These are phyloP conservation scores for Decapterus maruadsi DNA, from an alignment of 2,797 vertebrate species.

Conservation along the genomic window DNA sequence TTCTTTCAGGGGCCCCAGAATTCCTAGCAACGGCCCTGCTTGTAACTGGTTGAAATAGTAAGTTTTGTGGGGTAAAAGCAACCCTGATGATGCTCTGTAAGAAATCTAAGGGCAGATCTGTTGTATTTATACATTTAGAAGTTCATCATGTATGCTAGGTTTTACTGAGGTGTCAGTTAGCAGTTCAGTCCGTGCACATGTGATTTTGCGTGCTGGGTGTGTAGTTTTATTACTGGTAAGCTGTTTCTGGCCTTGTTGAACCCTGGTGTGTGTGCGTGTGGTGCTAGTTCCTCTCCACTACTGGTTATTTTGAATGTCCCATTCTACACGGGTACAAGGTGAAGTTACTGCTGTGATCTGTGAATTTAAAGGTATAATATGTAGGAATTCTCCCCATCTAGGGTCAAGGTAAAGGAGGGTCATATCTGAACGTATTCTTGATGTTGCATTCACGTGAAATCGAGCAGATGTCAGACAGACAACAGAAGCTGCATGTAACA, in stretches of 20 bases:
- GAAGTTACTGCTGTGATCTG: background rate
- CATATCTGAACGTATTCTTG: too few species aligned
- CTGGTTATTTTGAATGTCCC: slow-evolving; percentile 16
- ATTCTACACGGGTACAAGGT: too few species aligned
- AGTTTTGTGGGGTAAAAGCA: background rate
- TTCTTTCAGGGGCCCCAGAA: too few species aligned
- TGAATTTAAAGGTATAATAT: too few species aligned
- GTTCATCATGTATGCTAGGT: background rate
- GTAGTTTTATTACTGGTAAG: slow-evolving; percentile 2
- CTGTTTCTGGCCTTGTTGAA: background rate
- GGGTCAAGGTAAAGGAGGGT: too few species aligned
- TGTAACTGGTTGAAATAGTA: background rate
- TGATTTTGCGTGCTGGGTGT: background rate
- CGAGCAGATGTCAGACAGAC: too few species aligned
- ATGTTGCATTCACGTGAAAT: too few species aligned
- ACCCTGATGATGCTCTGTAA: background rate
- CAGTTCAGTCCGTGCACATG: background rate
- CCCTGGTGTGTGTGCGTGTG: background rate
- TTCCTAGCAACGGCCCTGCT: too few species aligned
- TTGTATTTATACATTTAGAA: background rate
- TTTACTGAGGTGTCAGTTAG: background rate
- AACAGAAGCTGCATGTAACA: too few species aligned
- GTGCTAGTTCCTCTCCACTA: background rate
- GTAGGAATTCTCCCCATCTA: too few species aligned
- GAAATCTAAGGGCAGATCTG: background rate